A percentile compares a stretch with the other conserved stretches of the same genome.
Evolutionary conservation across 2,888 invertebrate genomes (phyloP).

Genomic region (Zonitis immaculata): DNA sequence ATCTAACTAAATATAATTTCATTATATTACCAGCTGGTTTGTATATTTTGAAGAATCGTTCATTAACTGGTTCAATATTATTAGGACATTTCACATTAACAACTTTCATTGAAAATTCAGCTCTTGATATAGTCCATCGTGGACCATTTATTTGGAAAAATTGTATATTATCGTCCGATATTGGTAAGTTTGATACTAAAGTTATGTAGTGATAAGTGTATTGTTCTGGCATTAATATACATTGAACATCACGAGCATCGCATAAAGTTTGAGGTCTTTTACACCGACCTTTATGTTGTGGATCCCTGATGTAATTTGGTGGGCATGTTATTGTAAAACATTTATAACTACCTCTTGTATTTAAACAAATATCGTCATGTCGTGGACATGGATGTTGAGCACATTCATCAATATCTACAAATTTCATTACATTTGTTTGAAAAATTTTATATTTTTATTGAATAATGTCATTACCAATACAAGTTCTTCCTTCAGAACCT

Average conservation of each 20-base stretch:
- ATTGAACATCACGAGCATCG: constrained; percentile 65
- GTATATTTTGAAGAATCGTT: constrained; percentile 46
- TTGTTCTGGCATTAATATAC: constrained; percentile 75
- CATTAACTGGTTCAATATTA: constrained; percentile 46
- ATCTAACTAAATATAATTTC: constrained; percentile 66
- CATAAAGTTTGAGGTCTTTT: constrained; percentile 67
- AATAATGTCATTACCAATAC: constrained; percentile 62
- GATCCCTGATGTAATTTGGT: constrained; percentile 73
- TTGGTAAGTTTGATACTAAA: constrained; percentile 76
- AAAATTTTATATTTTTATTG: too few species aligned
- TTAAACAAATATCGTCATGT: constrained; percentile 79
- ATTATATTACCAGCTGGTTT: constrained; percentile 60
- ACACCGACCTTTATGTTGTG: constrained; percentile 77
- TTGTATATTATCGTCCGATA: constrained; percentile 59
- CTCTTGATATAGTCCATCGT: constrained; percentile 61
- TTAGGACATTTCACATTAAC: constrained; percentile 62
- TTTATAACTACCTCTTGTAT: constrained; percentile 82
- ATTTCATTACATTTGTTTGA: too few species aligned
- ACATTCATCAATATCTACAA: constrained; percentile 70
- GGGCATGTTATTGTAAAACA: constrained; percentile 87
- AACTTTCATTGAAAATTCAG: constrained; percentile 72
- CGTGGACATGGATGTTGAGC: constrained; percentile 52
- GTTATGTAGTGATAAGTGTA: constrained; percentile 93
- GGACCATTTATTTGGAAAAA: constrained; percentile 88
- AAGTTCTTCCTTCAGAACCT: constrained; percentile 69